phyloP scores from a whole-genome alignment of 2,888 invertebrate species.

The Megamerina dolium region DNA sequence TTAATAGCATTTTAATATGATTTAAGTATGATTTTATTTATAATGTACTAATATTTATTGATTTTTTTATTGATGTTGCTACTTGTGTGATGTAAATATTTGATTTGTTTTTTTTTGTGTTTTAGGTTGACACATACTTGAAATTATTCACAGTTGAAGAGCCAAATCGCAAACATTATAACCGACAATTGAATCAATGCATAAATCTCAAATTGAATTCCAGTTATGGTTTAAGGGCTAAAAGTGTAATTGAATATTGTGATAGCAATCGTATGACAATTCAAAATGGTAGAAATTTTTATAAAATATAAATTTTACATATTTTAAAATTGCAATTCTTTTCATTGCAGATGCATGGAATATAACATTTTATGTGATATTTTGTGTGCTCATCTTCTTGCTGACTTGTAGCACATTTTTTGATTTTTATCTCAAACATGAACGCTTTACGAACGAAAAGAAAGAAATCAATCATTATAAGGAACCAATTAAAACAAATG shows the following conservation, averaged over 20 bases:
- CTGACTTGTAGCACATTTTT: conserved; percentile 30
- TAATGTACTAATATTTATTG: too few relatives aligned
- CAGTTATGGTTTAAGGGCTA: conserved; percentile 28
- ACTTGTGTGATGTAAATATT: too few relatives aligned
- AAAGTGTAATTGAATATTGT: conserved; percentile 39
- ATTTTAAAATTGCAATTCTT: too few relatives aligned
- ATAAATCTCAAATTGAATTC: conserved; percentile 33
- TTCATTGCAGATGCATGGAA: conserved; percentile 35
- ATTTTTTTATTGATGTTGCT: too few relatives aligned
- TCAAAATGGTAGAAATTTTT: too few relatives aligned
- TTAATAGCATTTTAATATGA: too few relatives aligned
- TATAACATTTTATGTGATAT: conserved; percentile 29
- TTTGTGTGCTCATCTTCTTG: conserved; percentile 25
- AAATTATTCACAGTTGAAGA: conserved; percentile 33
- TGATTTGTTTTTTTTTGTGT: conserved; percentile 4
- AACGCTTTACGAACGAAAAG: conserved; percentile 33
- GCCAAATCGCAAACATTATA: conserved; percentile 30
- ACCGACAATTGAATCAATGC: conserved; percentile 34
- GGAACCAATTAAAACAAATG: conserved; percentile 23
- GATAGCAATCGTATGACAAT: too few relatives aligned
- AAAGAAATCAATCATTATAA: conserved; percentile 40
- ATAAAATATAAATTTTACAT: too few relatives aligned
- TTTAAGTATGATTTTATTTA: too few relatives aligned
- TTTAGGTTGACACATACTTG: conserved; percentile 38
- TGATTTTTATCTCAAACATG: conserved; percentile 34